Evolutionary conservation across 1,140 invertebrate genomes (phyloP).

Genomic region (Oncopeltus fasciatus): DNA sequence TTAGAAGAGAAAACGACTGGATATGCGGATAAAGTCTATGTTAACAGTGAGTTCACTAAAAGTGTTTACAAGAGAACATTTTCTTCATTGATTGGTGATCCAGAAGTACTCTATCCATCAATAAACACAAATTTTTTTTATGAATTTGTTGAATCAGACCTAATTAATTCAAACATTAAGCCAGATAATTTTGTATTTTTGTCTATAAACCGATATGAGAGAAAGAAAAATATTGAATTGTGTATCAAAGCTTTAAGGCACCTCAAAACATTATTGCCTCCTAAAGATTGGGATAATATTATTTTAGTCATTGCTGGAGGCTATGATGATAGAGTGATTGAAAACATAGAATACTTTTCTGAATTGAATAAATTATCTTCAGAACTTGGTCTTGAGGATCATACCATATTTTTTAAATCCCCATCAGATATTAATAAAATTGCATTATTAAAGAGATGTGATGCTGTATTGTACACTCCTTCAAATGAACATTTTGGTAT

Average conservation of each 20-base stretch:
- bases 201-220: slow-evolving; percentile 94
- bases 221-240: slow-evolving; percentile 85
- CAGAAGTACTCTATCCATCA: slow-evolving; percentile 86
- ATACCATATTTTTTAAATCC: slow-evolving; percentile 73
- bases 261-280: slow-evolving; percentile 37
- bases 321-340: slow-evolving; percentile 76
- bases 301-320: slow-evolving; percentile 93
- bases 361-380: slow-evolving; percentile 55
- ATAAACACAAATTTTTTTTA: slow-evolving; percentile 71
- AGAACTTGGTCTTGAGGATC: slow-evolving; percentile 50
- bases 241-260: slow-evolving; percentile 66
- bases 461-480: slow-evolving; percentile 86
- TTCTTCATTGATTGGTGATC: slow-evolving; percentile 43
- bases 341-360: slow-evolving; percentile 78
- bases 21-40: slow-evolving; percentile 73
- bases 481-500: slow-evolving; percentile 98
- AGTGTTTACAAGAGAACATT: slow-evolving; percentile 76
- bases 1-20: slow-evolving; percentile 81
- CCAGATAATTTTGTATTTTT: slow-evolving; percentile 55
- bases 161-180: neutral
- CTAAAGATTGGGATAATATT: slow-evolving; percentile 43
- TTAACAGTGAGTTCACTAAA: slow-evolving; percentile 88
- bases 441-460: slow-evolving; percentile 54
- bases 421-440: slow-evolving; percentile 74
- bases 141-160: neutral